Evolutionary conservation across 2,888 invertebrate species (phyloP), one percentile per base, ranked within the genome.

Genomic region (Apamea sordens): DNA sequence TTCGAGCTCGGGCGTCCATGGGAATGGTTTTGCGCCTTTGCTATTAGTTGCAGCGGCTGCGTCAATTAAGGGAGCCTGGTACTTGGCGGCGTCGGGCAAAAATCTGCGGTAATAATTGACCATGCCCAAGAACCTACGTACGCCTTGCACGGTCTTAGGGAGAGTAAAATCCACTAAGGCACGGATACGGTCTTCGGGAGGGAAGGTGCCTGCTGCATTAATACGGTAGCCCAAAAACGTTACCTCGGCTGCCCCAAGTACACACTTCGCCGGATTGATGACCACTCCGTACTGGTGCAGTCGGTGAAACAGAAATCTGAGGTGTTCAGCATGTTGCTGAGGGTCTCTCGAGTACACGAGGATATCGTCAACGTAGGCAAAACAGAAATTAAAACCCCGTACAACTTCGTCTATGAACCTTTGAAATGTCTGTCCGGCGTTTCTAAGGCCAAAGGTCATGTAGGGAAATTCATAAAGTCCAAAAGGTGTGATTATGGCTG

Each of bases 81-180:
- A 50, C 3, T 50, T 69, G 7, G 28, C 10, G n/a, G 68, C 69
- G n/a, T 53, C 21, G 24, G 28, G 50, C 21, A 50, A 69, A 28
- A 50, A 69, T 69, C 50, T 28, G 50, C 50, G 50, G 50, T 69
- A 69, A 32, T 69, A 69, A 4, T 50, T 69, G 5, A 50, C 32
- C 53, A 69, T 69, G 28, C 69, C 53, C 50, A 69, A 28, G 32
- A 69, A 53, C 10, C 53, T 69, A 21, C 36, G 53, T 10, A 70
- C 13, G 6, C 24, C 36, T 56, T 24, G 53, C 2, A 56, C 8
- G 28, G 70, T 53, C 13, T 56, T 70, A 8, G 53, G 32, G 5
- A 32, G 32, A 50, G 7, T 1, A 10, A 63, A 63, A 21, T 28
- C 10, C 18, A 63, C 28, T 32, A 21, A 63, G 18, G 18, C 28